Percentiles rank a stretch among this genome's conserved stretches.
Conservation (phyloP, 2,113 vertebrate genomes). For the Xenus cinereus region DNA sequence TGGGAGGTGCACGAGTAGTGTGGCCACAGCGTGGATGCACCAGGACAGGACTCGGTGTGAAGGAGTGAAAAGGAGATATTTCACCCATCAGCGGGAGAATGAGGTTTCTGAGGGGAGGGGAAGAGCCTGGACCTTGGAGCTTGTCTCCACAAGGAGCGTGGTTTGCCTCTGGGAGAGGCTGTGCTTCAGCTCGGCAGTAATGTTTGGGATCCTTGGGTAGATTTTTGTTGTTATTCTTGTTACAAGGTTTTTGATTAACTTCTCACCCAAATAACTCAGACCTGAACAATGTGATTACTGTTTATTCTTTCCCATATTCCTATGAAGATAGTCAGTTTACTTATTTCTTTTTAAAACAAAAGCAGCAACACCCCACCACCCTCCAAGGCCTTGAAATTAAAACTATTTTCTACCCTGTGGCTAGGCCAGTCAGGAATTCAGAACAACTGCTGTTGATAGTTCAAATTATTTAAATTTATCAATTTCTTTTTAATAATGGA, state of each 20-base stretch:
- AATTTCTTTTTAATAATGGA: neutral
- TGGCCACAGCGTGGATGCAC: neutral
- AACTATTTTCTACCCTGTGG: fast-evolving
- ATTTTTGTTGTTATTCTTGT: neutral
- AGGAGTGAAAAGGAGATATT: neutral
- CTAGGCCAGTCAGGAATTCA: neutral
- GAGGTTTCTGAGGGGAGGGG: neutral
- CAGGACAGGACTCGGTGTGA: fast-evolving
- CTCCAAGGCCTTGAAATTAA: neutral
- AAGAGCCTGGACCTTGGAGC: neutral
- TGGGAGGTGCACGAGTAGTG: neutral
- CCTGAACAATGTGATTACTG: fast-evolving
- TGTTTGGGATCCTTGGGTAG: neutral
- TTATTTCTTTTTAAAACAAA: neutral
- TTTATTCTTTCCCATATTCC: fast-evolving
- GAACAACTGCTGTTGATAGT: neutral
- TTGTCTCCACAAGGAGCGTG: neutral
- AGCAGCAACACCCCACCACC: neutral
- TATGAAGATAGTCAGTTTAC: neutral
- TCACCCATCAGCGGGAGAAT: neutral
- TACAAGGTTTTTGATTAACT: neutral
- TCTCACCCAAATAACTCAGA: neutral
- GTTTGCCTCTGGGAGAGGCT: neutral
- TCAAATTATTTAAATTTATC: neutral
- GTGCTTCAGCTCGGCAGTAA: neutral